Conservation (phyloP, 2,113 vertebrate species). For the Procavia capensis region DNA sequence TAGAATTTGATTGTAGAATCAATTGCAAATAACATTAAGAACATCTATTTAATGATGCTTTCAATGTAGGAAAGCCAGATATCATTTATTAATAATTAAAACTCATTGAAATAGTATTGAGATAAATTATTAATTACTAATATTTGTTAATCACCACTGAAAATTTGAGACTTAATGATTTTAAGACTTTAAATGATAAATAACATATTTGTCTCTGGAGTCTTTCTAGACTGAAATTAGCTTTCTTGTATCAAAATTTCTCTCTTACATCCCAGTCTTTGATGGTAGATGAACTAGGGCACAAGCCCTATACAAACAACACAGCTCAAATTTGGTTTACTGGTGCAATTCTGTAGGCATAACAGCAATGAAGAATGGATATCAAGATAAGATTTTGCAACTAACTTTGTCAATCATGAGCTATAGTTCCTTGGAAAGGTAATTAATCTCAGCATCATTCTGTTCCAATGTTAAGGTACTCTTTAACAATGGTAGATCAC, state of each 20-base stretch:
- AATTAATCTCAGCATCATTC: not conserved
- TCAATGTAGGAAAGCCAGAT: not conserved
- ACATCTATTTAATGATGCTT: not conserved
- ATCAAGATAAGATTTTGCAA: not conserved
- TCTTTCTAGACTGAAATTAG: not conserved
- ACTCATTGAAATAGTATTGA: not conserved
- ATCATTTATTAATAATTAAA: not conserved
- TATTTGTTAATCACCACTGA: not conserved
- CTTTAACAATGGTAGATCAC: not conserved
- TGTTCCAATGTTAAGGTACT: not conserved
- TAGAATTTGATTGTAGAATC: not conserved
- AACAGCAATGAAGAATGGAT: not conserved
- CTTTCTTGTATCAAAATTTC: not conserved
- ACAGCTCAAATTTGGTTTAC: not conserved
- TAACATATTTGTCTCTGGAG: not conserved
- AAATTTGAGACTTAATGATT: too few species aligned
- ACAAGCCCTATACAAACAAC: not conserved
- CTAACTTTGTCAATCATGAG: not conserved
- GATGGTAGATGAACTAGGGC: not conserved
- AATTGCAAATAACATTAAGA: not conserved
- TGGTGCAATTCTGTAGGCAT: not conserved
- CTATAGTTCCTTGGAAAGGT: not conserved
- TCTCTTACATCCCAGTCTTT: not conserved
- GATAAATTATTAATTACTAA: not conserved
- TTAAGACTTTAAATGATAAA: not conserved